Evolutionary conservation across 1,140 invertebrate species (phyloP).

Genomic region (Apis florea): DNA sequence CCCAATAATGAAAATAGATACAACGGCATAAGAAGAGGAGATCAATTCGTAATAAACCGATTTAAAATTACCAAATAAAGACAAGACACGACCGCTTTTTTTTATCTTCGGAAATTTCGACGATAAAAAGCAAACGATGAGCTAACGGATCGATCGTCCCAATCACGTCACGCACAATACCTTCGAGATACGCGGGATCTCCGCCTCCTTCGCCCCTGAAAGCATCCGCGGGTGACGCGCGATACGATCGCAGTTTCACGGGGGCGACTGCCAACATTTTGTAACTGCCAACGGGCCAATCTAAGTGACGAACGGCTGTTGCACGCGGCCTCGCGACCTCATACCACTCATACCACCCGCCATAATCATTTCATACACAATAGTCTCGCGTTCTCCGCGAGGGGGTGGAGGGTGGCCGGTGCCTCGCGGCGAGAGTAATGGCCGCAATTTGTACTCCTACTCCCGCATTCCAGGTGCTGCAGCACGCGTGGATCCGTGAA

Average conservation of each 20-base stretch:
- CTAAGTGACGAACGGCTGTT: constrained; percentile 76
- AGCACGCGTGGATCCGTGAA: constrained; percentile 69
- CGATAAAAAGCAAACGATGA: too few species aligned
- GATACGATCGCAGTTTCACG: constrained; percentile 44
- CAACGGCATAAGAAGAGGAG: too few species aligned
- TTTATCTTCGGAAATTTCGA: too few species aligned
- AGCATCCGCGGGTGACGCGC: not conserved
- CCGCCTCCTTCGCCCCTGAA: too few species aligned
- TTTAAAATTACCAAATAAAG: too few species aligned
- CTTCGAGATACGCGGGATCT: too few species aligned
- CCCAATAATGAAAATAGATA: too few species aligned
- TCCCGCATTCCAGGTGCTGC: constrained; percentile 66
- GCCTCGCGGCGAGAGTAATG: constrained; percentile 72
- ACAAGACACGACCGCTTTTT: too few species aligned
- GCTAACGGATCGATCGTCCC: too few species aligned
- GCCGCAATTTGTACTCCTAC: constrained; percentile 75
- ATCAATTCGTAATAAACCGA: too few species aligned
- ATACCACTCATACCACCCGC: constrained; percentile 71
- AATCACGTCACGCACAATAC: too few species aligned
- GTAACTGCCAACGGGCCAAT: constrained; percentile 75
- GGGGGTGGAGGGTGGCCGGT: constrained; percentile 22
- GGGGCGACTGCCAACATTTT: constrained; percentile 63
- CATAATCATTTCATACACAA: constrained; percentile 78
- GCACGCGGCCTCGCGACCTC: constrained; percentile 71
- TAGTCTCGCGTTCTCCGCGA: constrained; percentile 68